A percentile compares a stretch with the other conserved stretches of the same genome.
Evolutionary conservation across 2,113 vertebrate genomes (phyloP).

Genomic region (Chitala chitala): DNA sequence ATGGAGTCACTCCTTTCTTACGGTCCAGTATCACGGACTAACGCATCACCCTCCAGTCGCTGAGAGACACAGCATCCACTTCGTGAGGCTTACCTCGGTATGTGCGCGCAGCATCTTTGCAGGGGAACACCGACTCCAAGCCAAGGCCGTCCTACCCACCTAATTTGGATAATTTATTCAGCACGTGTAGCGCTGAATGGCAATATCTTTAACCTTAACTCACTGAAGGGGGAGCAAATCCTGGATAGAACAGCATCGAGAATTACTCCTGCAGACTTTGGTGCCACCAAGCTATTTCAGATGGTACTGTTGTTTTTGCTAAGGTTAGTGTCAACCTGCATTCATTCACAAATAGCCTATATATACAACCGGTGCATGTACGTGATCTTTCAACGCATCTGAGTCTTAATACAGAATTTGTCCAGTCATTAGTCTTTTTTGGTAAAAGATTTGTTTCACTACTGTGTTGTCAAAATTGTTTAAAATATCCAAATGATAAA

Average conservation of each 20-base stretch:
- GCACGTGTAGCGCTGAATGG: slow-evolving; percentile 52
- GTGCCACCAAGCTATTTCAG: slow-evolving; percentile 60
- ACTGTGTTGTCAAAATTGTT: too few species aligned
- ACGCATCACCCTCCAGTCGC: slow-evolving; percentile 30
- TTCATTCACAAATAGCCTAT: not conserved
- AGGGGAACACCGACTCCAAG: slow-evolving; percentile 40
- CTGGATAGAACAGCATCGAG: slow-evolving; percentile 25
- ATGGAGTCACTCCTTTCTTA: slow-evolving; percentile 7
- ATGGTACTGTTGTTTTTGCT: slow-evolving; percentile 45
- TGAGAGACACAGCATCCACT: slow-evolving; percentile 30
- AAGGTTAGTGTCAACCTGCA: too few species aligned
- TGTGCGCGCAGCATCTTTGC: slow-evolving; percentile 37
- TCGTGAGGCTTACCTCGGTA: slow-evolving; percentile 19
- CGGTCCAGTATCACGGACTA: slow-evolving; percentile 26
- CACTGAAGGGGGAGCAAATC: slow-evolving; percentile 28
- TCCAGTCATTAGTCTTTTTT: too few species aligned
- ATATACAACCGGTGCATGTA: too few species aligned
- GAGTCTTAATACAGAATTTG: too few species aligned
- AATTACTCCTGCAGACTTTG: slow-evolving; percentile 51
- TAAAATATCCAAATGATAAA: too few species aligned
- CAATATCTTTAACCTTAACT: slow-evolving; percentile 34
- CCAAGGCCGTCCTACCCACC: slow-evolving; percentile 43
- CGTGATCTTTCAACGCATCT: too few species aligned
- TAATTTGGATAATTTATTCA: slow-evolving; percentile 52
- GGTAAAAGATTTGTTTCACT: too few species aligned